Evolutionary conservation across 1,140 invertebrate species (phyloP).

Genomic region (Hylaeus anthracinus): DNA sequence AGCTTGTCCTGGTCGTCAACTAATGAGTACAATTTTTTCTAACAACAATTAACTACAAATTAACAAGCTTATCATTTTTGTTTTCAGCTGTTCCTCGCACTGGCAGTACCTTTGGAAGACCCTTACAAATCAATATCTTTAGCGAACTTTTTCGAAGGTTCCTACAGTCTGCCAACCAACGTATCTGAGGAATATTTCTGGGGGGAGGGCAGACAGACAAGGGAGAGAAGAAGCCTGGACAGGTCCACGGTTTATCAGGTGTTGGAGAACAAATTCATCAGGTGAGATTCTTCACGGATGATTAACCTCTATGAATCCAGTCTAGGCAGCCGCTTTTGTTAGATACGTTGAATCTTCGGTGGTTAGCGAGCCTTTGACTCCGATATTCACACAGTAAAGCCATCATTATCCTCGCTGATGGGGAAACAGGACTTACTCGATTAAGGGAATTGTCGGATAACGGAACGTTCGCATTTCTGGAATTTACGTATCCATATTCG

Average conservation of each 20-base stretch:
- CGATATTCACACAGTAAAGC: background rate
- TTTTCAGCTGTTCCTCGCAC: slow-evolving; percentile 83
- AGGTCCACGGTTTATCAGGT: slow-evolving; percentile 71
- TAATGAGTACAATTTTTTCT: no score
- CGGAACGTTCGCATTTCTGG: no score
- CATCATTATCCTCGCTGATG: no score
- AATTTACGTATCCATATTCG: no score
- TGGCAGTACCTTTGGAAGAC: slow-evolving; percentile 87
- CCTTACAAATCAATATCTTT: slow-evolving; percentile 86
- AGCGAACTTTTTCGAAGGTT: slow-evolving; percentile 89
- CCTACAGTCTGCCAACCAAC: slow-evolving; percentile 83
- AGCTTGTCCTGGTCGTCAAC: no score
- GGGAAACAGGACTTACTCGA: no score
- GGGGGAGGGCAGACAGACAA: slow-evolving; percentile 52
- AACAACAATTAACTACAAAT: no score
- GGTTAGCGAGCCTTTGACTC: background rate
- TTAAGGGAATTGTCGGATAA: no score
- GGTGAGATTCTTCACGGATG: slow-evolving; percentile 56
- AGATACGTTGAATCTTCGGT: background rate
- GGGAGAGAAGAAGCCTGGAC: slow-evolving; percentile 69
- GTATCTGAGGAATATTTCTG: slow-evolving; percentile 66
- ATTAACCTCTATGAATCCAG: no score
- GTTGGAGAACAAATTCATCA: slow-evolving; percentile 74
- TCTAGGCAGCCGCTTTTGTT: no score
- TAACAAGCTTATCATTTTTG: no score